phyloP scores from a whole-genome alignment of 2,113 vertebrate species.

The Zapus hudsonius region DNA sequence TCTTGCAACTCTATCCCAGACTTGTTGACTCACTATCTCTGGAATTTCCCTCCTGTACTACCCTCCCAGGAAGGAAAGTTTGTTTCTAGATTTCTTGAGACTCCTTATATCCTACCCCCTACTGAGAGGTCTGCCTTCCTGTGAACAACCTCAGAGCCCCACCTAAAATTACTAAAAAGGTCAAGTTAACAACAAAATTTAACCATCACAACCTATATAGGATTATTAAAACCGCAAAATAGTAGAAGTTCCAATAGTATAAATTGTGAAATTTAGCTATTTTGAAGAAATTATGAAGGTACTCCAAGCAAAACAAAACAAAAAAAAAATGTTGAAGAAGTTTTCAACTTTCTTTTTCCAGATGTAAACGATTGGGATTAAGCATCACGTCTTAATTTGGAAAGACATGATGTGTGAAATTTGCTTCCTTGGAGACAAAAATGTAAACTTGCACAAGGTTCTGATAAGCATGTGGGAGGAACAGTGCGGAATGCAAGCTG shows the following conservation, averaged over 20 bases:
- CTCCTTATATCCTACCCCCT: too few relatives aligned
- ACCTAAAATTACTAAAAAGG: too few relatives aligned
- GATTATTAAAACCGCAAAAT: not conserved
- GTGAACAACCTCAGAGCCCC: too few relatives aligned
- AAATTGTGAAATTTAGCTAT: constrained; percentile 24
- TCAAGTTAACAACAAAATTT: too few relatives aligned
- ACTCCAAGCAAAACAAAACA: not conserved
- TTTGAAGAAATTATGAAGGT: not conserved
- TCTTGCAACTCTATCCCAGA: too few relatives aligned
- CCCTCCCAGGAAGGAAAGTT: too few relatives aligned
- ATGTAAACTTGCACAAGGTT: not conserved
- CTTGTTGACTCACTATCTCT: too few relatives aligned
- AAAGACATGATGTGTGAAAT: constrained; percentile 9
- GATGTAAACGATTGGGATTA: constrained; percentile 28
- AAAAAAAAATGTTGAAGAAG: not conserved
- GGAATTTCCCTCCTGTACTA: too few relatives aligned
- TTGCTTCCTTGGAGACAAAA: not conserved
- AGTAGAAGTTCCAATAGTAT: not conserved
- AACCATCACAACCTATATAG: constrained; percentile 2
- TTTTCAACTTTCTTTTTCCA: not conserved
- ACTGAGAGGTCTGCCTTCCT: too few relatives aligned
- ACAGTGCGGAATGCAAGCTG: not conserved
- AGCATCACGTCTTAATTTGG: not conserved
- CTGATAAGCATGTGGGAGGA: not conserved
- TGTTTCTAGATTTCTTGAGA: too few relatives aligned